A percentile compares a stretch with the other conserved stretches of the same genome.
phyloP scores from a whole-genome alignment of 2,113 vertebrate species.

The Gorsachius goisagi region DNA sequence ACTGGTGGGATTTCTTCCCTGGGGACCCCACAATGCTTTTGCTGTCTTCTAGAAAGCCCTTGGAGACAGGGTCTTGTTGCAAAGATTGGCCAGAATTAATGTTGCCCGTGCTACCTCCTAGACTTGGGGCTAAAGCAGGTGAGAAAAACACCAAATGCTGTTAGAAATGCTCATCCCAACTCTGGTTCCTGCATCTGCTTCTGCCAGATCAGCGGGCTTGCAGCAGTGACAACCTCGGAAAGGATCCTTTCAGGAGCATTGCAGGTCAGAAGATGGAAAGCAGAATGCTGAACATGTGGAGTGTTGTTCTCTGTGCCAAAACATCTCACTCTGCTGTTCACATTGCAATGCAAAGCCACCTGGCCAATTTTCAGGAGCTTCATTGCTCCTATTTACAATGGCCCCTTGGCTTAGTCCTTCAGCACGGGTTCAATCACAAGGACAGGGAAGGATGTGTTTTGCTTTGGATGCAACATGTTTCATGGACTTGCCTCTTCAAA shows the following conservation, averaged over 20 bases:
- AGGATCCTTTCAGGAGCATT: not conserved
- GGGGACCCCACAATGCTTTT: not conserved
- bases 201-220: not conserved
- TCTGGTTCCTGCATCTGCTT: not conserved
- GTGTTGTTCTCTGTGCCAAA: not conserved
- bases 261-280: not conserved
- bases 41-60: not conserved
- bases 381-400: not conserved
- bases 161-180: not conserved
- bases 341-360: not conserved
- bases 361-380: not conserved
- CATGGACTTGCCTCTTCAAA: not conserved
- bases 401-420: not conserved
- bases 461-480: accelerated
- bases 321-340: not conserved
- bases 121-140: not conserved
- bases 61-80: not conserved
- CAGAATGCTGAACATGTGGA: accelerated
- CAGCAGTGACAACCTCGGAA: accelerated
- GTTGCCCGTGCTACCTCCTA: accelerated
- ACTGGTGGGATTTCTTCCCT: not conserved
- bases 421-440: not conserved
- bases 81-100: not conserved
- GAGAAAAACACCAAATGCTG: not conserved
- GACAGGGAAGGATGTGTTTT: not conserved